Evolutionary conservation across 1,140 invertebrate species (phyloP).

Genomic region (Drosophila asahinai): DNA sequence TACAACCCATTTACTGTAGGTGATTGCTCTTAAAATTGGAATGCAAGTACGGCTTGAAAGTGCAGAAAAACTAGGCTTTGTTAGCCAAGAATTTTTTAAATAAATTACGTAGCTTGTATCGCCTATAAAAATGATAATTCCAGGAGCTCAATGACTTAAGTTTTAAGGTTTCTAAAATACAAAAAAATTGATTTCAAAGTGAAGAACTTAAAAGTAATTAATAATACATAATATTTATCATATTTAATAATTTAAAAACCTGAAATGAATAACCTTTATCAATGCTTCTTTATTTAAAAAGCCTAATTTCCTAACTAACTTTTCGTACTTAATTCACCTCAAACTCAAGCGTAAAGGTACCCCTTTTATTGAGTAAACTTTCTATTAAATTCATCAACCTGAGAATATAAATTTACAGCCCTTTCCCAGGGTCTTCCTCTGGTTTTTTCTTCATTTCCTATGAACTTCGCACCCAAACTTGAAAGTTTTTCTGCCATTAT

Average conservation of each 20-base stretch:
- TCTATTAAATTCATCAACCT: too few species aligned
- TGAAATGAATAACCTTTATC: not conserved
- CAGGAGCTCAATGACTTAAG: too few species aligned
- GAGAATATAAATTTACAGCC: too few species aligned
- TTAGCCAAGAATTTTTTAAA: not conserved
- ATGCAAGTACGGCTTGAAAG: not conserved
- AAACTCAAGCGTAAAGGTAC: too few species aligned
- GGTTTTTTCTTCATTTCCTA: not conserved
- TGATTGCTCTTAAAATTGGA: not conserved
- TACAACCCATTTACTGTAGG: not conserved
- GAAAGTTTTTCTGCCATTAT: constrained; percentile 60
- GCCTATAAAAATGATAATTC: not conserved
- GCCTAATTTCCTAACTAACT: not conserved
- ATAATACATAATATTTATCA: too few species aligned
- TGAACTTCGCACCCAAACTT: not conserved
- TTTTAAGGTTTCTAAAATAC: too few species aligned
- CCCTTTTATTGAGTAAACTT: not conserved
- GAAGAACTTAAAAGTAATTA: too few species aligned
- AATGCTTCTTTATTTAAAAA: not conserved
- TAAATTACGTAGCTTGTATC: not conserved
- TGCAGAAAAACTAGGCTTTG: not conserved
- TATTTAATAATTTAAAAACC: too few species aligned
- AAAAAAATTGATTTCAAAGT: too few species aligned
- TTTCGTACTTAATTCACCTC: not conserved
- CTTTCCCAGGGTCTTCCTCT: constrained; percentile 88